Conservation (phyloP, 2,797 vertebrate genomes). For the Rhinichthys osculus region DNA sequence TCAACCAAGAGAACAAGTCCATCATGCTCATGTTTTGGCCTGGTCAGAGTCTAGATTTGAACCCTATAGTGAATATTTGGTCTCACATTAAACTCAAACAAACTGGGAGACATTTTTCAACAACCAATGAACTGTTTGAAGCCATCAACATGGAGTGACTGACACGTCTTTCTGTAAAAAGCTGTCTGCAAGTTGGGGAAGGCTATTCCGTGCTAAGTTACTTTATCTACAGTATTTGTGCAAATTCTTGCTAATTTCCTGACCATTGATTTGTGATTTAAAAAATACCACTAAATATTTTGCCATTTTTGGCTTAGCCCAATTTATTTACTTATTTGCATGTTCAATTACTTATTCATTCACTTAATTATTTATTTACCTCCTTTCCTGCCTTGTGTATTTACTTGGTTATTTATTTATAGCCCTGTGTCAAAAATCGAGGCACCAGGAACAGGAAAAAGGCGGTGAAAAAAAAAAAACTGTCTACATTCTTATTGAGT, state of each 20-base stretch:
- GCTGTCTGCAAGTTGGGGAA: neutral
- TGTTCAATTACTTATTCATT: constrained; percentile 41
- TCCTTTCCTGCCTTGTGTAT: constrained; percentile 34
- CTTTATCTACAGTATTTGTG: neutral
- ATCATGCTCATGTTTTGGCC: neutral
- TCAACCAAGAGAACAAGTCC: neutral
- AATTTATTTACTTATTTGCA: constrained; percentile 40
- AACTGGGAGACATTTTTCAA: neutral
- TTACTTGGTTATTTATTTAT: constrained; percentile 56
- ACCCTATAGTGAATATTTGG: neutral
- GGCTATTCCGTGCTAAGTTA: neutral
- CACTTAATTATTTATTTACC: constrained; percentile 53
- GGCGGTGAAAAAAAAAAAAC: constrained; percentile 5
- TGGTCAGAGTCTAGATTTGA: neutral
- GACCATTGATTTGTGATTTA: neutral
- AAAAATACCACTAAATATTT: neutral
- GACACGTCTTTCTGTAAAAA: neutral
- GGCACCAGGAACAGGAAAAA: constrained; percentile 6
- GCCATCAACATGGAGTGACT: neutral
- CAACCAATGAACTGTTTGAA: neutral
- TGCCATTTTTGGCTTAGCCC: neutral
- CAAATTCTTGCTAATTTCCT: neutral
- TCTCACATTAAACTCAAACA: neutral
- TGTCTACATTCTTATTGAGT: constrained; percentile 72
- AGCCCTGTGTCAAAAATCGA: constrained; percentile 16